These are phyloP conservation scores for Perca flavescens DNA, from an alignment of 2,113 vertebrate genomes.

Conservation along the genomic window DNA sequence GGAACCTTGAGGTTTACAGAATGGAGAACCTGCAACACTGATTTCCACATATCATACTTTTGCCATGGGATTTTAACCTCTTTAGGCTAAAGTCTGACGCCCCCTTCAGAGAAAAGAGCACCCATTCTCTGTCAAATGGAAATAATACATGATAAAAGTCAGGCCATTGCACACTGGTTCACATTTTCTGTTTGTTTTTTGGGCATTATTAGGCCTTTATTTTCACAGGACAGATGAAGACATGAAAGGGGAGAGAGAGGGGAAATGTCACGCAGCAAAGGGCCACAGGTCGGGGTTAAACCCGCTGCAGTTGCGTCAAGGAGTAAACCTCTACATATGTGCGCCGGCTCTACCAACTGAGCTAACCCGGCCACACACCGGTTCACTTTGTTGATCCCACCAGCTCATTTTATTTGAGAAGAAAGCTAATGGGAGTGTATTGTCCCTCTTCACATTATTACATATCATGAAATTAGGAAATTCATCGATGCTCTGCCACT, in stretches of 20 bases:
- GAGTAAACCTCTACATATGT: no score
- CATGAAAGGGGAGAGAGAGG: no score
- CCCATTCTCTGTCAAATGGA: slow-evolving; percentile 5
- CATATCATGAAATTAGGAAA: neutral
- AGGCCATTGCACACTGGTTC: neutral
- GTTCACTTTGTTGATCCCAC: neutral
- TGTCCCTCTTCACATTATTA: neutral
- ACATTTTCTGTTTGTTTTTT: no score
- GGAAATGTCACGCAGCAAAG: no score
- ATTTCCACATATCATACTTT: neutral
- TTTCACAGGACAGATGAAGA: no score
- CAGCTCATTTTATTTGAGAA: neutral
- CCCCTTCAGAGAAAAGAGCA: slow-evolving; percentile 37
- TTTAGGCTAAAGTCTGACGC: neutral
- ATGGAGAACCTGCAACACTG: no score
- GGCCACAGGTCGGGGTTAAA: no score
- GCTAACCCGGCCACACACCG: neutral
- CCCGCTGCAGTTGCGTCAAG: no score
- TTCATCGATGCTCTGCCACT: neutral
- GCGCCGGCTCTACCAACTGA: no score
- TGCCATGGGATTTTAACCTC: neutral
- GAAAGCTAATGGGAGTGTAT: neutral
- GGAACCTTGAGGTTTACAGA: neutral
- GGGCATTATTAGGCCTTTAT: no score
- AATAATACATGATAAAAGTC: neutral